Base-by-base conservation (phyloP, 2,888 invertebrate species). In the Camponotus fellah region DNA sequence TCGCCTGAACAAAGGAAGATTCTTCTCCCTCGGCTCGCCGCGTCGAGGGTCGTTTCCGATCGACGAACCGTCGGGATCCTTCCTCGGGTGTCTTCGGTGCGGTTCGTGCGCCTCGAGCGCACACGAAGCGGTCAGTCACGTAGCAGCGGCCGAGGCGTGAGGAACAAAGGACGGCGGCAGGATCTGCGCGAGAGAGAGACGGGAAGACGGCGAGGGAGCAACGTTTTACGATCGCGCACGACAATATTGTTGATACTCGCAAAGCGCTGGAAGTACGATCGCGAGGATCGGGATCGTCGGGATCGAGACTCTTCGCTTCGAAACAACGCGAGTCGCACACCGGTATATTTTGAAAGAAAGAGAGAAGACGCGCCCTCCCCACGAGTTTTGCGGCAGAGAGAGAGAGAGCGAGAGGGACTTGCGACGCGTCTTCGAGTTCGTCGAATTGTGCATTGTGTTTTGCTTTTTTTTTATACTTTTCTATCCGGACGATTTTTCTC, bases 121-220 rank as follows among this genome's bases (percentile, higher is more conserved):
- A 83, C 85, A 86, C 87, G 89, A 88, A 91, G 89, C 92, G 92
- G 91, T 90, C 92, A 92, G 92, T 93, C 92, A 92, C 92, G 92
- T 92, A 92, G 89, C 88, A 92, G 91, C 91, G 90, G 88, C 87
- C 90, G 90, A 90, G 90, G 88, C 86, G 92, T 89, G 85, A 88
- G 88, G 91, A 91, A 91, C 90, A 89, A 92, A 92, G 91, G 87
- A 84, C 66, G 84, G 37, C 26, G 60, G 68, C 65, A 85, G 83
- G 85, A 85, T 75, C 62, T 37, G 53, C 17, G 58, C 32, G 46
- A 64, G 21, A 56, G 71, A 60, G 71, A 17, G 46, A 46, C 21
- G 17, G 5, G 34, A n/a, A 14, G 5, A 17, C n/a, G 12, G 71
- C 17, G 71, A 60, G 37, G 4, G 17, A 53, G 40, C 64, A 43